These are phyloP conservation scores for Hemitrygon akajei DNA, from an alignment of 2,797 vertebrate genomes.

Conservation along the genomic window DNA sequence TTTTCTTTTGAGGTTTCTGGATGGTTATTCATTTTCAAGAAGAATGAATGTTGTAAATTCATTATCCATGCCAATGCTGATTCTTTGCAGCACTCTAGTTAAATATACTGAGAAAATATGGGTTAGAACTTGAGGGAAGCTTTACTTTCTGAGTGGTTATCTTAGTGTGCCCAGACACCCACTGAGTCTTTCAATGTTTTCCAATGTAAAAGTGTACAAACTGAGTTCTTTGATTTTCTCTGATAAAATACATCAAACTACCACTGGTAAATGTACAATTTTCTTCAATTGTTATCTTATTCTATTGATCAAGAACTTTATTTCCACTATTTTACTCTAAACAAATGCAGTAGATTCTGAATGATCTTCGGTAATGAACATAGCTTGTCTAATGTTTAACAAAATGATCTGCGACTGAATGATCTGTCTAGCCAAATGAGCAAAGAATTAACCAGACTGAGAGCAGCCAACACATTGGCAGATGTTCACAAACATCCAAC, in stretches of 20 bases:
- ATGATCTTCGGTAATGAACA: background rate
- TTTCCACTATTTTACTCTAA: background rate
- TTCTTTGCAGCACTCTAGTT: background rate
- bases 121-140: slow-evolving; percentile 9
- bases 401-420: background rate
- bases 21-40: background rate
- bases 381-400: background rate
- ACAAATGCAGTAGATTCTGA: background rate
- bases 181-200: background rate
- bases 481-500: background rate
- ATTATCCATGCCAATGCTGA: background rate
- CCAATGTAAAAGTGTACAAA: background rate
- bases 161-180: background rate
- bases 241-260: background rate
- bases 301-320: background rate
- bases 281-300: background rate
- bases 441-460: background rate
- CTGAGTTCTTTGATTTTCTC: background rate
- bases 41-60: background rate
- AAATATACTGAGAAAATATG: background rate
- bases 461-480: background rate
- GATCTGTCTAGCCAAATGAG: background rate
- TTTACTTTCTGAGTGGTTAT: slow-evolving; percentile 24
- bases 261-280: background rate
- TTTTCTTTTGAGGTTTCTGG: background rate